phyloP scores from a whole-genome alignment of 2,113 vertebrate species.

The Callipepla squamata region DNA sequence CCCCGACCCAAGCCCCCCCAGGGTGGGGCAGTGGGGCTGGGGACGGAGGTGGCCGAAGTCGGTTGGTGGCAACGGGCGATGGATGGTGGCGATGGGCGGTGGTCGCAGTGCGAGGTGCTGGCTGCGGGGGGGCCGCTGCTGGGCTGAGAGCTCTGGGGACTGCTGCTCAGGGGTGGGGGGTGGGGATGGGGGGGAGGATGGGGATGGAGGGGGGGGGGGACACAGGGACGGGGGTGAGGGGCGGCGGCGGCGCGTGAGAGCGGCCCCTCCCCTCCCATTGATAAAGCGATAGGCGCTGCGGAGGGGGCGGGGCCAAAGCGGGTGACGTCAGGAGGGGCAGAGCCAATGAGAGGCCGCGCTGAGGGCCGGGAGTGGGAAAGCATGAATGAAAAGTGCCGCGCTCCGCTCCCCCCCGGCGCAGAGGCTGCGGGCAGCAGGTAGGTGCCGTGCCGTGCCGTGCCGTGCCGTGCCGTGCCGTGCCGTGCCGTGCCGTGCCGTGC shows the following conservation, averaged over 20 bases:
- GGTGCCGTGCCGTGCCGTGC: neutral
- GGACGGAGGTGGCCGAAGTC: neutral
- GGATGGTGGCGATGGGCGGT: rapidly evolving
- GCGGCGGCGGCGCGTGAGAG: neutral
- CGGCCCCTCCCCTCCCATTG: neutral
- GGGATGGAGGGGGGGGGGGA: neutral
- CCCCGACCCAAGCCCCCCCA: too few species aligned
- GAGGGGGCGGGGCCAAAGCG: neutral
- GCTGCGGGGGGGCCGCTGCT: too few species aligned
- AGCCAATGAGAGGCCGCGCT: conserved; percentile 41
- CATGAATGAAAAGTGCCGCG: conserved; percentile 68
- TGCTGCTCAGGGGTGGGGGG: too few species aligned
- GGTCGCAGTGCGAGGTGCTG: neutral
- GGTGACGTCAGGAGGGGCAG: conserved; percentile 19
- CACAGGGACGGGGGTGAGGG: neutral
- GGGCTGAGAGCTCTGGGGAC: too few species aligned
- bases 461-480: neutral
- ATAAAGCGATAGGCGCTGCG: neutral
- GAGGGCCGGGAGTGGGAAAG: conserved; percentile 57
- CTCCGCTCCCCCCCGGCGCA: conserved; percentile 37
- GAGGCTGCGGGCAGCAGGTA: conserved; percentile 38
- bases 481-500: neutral
- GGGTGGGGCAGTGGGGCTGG: neutral
- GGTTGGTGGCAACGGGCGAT: too few species aligned
- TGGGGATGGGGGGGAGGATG: too few species aligned